These are phyloP conservation scores for Prosapia bicincta DNA, from an alignment of 2,888 invertebrate species.

Conservation along the genomic window DNA sequence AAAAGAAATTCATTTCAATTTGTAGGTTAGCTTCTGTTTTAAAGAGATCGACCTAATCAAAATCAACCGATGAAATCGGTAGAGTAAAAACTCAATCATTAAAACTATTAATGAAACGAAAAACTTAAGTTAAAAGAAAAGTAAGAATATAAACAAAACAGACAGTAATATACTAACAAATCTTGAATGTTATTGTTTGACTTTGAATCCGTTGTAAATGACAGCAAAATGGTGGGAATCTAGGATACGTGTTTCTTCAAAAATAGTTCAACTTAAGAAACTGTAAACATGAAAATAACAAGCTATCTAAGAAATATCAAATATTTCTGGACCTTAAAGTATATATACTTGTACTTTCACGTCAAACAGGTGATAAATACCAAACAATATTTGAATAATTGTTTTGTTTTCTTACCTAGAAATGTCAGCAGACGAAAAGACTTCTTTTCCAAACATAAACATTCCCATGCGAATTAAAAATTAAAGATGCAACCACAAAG, in stretches of 20 bases:
- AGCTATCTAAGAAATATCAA: neutral
- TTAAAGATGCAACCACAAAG: constrained; percentile 3
- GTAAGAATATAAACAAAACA: too few relatives aligned
- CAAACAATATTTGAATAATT: constrained; percentile 8
- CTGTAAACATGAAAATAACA: neutral
- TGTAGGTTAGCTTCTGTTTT: neutral
- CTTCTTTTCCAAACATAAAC: constrained; percentile 11
- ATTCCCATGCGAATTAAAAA: constrained; percentile 6
- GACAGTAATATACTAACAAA: neutral
- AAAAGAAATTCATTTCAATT: neutral
- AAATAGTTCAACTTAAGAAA: neutral
- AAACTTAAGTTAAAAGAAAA: too few relatives aligned
- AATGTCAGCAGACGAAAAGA: constrained; percentile 58
- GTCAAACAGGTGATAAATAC: neutral
- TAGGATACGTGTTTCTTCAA: neutral
- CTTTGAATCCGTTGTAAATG: constrained; percentile 2
- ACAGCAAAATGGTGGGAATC: constrained; percentile 2
- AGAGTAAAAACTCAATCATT: too few relatives aligned
- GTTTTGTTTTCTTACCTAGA: constrained; percentile 48
- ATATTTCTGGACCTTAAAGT: neutral
- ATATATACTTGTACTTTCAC: neutral
- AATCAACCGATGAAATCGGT: too few relatives aligned
- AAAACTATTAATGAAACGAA: too few relatives aligned
- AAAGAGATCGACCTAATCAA: neutral
- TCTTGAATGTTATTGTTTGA: neutral